These are phyloP conservation scores for Diaphora mendica DNA, from an alignment of 2,888 invertebrate genomes.

Conservation along the genomic window DNA sequence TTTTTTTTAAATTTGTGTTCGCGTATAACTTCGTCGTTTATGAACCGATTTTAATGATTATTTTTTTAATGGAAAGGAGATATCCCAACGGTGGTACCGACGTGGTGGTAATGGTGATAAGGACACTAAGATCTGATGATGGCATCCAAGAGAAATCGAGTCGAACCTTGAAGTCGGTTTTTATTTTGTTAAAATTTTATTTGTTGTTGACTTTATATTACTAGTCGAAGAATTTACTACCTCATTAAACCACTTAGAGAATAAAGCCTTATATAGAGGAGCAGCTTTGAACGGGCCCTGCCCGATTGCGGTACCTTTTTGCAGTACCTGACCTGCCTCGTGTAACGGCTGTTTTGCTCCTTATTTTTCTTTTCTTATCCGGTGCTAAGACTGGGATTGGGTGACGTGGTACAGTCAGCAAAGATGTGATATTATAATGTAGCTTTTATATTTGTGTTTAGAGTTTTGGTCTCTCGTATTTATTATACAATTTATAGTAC, in stretches of 20 bases:
- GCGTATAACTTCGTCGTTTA: no score
- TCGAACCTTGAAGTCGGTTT: no score
- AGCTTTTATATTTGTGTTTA: background rate
- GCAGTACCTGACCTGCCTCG: slow-evolving; percentile 14
- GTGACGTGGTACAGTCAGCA: background rate
- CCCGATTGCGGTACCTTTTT: slow-evolving; percentile 29
- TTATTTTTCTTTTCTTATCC: slow-evolving; percentile 6
- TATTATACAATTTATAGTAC: no score
- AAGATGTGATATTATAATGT: background rate
- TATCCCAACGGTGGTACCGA: no score
- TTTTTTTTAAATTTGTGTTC: no score
- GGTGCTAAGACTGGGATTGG: background rate
- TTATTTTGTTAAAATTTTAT: no score
- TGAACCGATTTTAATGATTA: no score
- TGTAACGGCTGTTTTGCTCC: slow-evolving; percentile 23
- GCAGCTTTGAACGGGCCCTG: slow-evolving; percentile 36
- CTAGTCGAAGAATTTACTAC: background rate
- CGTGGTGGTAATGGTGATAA: no score
- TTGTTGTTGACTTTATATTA: background rate
- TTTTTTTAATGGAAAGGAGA: no score
- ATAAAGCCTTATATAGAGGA: slow-evolving; percentile 12
- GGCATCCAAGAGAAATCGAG: no score
- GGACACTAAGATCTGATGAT: no score
- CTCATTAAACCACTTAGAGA: background rate
- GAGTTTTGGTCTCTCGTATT: background rate